Base-by-base conservation (phyloP, 2,797 vertebrate genomes). In the Leptatherina wallacei region DNA sequence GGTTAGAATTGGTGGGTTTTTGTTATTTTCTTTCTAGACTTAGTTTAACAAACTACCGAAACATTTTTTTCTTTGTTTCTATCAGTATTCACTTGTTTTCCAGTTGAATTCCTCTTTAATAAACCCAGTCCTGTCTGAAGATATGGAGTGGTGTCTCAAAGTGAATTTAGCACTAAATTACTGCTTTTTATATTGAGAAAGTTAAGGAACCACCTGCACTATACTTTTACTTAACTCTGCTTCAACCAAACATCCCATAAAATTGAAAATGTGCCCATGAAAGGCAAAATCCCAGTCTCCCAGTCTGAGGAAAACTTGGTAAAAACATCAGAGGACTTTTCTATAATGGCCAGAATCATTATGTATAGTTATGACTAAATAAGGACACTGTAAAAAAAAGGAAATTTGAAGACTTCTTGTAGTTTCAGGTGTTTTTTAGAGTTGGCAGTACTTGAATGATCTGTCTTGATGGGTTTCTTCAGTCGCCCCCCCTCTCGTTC, bases 181-280 rank as follows among this genome's bases (percentile, higher is more conserved):
- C 13, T 14, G 13, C 10, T 42, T 14, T 42, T 35, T 35, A 35
- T 35, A 35, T 35, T 35, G 33, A 35, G 33, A 35, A 35, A 8
- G 9, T 35, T 35, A 35, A 8, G 9, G 33, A 35, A 35, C 33
- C 33, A 35, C 27, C 4, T n/a, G n/a, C 42, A 47, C 18, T n/a
- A 18, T 49, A 67, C 51, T 29, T 63, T 61, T 49, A 16, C 61
- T 61, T 59, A 0, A n/a, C 24, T 75, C 36, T 27, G 66, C 16
- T 22, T 44, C 35, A 32, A 20, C 52, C 49, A 73, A 80, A 64
- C 57, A 20, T 16, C 49, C 27, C 14, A 8, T 42, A 58, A 38
- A 56, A 18, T 55, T 36, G 64, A 3, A 58, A 12, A 51, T 51
- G 24, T n/a, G 16, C 47, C 60, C 22, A 63, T 42, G 60, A 40